Conservation (phyloP, 2,113 vertebrate genomes). For the Halichoeres trimaculatus region DNA sequence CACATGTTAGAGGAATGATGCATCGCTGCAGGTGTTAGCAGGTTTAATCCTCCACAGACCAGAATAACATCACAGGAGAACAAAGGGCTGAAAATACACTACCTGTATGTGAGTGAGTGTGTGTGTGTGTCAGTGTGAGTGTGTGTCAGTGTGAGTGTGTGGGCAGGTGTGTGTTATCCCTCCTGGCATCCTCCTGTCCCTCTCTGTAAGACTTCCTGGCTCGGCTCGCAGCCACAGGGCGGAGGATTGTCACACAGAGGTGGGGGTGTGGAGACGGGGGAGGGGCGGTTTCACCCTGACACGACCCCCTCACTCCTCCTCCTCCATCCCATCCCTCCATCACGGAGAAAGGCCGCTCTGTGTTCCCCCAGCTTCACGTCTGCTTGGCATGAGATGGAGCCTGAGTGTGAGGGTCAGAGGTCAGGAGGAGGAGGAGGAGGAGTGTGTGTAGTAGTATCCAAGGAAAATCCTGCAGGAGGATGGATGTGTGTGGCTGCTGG, state of each 20-base stretch:
- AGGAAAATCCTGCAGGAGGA: too few species aligned
- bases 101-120: slow-evolving; percentile 23
- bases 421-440: not conserved
- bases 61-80: not conserved
- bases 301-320: not conserved
- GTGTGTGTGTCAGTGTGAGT: too few species aligned
- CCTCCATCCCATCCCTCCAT: too few species aligned
- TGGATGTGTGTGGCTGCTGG: too few species aligned
- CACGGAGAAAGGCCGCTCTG: slow-evolving; percentile 78
- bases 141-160: too few species aligned
- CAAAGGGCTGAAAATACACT: not conserved
- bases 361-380: slow-evolving; percentile 66
- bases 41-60: not conserved
- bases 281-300: slow-evolving; percentile 39
- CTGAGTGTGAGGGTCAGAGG: slow-evolving; percentile 30
- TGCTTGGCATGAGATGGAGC: slow-evolving; percentile 70
- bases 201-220: slow-evolving; percentile 53
- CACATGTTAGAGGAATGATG: too few species aligned
- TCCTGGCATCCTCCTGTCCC: slow-evolving; percentile 37
- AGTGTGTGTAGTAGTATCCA: not conserved
- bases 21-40: too few species aligned
- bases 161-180: too few species aligned
- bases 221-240: slow-evolving; percentile 43
- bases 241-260: slow-evolving; percentile 32
- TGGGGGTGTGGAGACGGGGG: slow-evolving; percentile 50